These are phyloP conservation scores for Hippocampus barbouri DNA, from an alignment of 2,113 vertebrate genomes.

Conservation along the genomic window DNA sequence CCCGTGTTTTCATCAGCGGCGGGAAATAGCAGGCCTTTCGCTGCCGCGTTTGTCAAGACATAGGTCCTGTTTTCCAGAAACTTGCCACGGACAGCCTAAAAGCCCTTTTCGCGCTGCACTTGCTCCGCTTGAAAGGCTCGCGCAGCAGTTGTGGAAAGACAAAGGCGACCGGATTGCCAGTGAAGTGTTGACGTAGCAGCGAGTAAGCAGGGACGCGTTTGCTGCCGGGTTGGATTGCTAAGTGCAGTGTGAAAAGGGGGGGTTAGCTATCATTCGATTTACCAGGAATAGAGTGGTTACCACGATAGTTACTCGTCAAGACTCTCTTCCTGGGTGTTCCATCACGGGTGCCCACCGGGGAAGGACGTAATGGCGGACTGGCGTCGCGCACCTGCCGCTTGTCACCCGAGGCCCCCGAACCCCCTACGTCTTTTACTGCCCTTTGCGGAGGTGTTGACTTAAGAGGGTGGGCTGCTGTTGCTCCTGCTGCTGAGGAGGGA, in stretches of 20 bases:
- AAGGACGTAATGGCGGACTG: conserved; percentile 24
- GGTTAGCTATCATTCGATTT: conserved; percentile 31
- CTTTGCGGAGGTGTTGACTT: conserved; percentile 63
- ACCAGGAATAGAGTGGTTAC: background rate
- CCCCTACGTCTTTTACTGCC: conserved; percentile 65
- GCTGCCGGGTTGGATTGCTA: no score
- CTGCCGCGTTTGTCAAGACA: no score
- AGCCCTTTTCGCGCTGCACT: no score
- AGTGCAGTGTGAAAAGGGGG: background rate
- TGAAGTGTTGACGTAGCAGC: no score
- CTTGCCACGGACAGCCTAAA: no score
- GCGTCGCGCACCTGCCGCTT: conserved; percentile 69
- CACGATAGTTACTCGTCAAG: conserved; percentile 42
- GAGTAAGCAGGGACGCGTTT: no score
- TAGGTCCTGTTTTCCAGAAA: no score
- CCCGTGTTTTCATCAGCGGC: no score
- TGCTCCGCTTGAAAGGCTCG: no score
- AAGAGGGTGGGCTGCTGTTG: conserved; percentile 52
- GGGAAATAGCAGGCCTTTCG: no score
- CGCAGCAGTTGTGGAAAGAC: no score
- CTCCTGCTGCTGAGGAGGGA: conserved; percentile 35
- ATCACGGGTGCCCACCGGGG: conserved; percentile 30
- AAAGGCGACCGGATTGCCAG: no score
- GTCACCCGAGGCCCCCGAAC: conserved; percentile 64
- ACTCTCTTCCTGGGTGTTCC: conserved; percentile 70